Evolutionary conservation across 1,140 invertebrate genomes (phyloP).

Genomic region (Drosophila tristis): DNA sequence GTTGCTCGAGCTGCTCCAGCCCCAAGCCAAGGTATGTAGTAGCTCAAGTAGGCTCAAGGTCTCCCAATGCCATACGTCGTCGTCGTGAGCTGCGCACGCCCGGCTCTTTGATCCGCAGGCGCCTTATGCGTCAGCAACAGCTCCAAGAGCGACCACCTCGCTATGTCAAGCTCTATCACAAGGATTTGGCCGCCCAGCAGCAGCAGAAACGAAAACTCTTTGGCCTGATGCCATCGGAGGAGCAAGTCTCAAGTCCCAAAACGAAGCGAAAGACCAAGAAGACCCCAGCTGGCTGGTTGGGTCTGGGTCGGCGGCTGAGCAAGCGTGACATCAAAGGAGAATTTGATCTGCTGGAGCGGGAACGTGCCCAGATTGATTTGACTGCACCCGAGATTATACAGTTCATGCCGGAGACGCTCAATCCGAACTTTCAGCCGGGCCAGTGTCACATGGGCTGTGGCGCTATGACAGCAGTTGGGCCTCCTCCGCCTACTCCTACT

Average conservation of each 20-base stretch:
- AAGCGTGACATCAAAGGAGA: constrained; percentile 81
- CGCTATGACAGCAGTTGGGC: constrained; percentile 30
- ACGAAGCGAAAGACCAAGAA: constrained; percentile 73
- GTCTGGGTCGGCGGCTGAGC: constrained; percentile 36
- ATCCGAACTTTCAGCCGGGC: constrained; percentile 66
- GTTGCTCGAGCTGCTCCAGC: constrained; percentile 64
- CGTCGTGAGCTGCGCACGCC: constrained; percentile 61
- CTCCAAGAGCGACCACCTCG: constrained; percentile 65
- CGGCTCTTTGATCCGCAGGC: constrained; percentile 50
- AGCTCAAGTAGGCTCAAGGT: constrained; percentile 4
- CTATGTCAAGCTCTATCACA: constrained; percentile 70
- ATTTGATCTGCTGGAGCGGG: constrained; percentile 72
- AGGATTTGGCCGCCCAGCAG: constrained; percentile 58
- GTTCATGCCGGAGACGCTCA: constrained; percentile 77
- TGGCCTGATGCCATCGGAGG: constrained; percentile 22
- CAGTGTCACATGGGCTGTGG: constrained; percentile 70
- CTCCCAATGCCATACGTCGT: constrained; percentile 62
- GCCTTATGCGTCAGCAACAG: constrained; percentile 65
- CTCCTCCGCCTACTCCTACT: background rate
- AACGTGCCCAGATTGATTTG: constrained; percentile 65
- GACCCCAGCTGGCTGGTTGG: constrained; percentile 26
- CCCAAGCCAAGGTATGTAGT: constrained; percentile 73
- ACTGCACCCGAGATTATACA: constrained; percentile 79
- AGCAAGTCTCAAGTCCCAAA: background rate
- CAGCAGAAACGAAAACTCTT: constrained; percentile 45